These are phyloP conservation scores for Gallinago jamesoni DNA, from an alignment of 2,113 vertebrate species.

Conservation along the genomic window DNA sequence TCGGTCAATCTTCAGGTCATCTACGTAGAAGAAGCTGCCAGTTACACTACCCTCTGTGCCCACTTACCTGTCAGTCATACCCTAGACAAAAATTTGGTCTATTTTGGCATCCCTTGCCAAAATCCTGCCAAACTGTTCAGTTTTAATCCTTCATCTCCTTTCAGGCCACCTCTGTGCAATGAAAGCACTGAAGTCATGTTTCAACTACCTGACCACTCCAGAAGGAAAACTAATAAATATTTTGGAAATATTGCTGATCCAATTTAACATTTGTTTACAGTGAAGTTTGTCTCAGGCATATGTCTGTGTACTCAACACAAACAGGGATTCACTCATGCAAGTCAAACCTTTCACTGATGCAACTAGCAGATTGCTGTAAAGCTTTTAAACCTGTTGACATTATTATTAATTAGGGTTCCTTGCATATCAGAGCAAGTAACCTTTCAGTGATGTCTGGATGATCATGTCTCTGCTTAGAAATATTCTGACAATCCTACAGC, in stretches of 20 bases:
- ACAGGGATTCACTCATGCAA: not conserved
- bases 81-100: not conserved
- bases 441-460: not conserved
- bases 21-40: not conserved
- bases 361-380: not conserved
- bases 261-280: not conserved
- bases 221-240: not conserved
- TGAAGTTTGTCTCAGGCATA: not conserved
- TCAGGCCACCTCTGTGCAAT: not conserved
- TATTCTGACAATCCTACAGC: constrained; percentile 4
- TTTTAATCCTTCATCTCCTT: not conserved
- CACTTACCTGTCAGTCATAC: not conserved
- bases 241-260: not conserved
- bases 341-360: constrained; percentile 11
- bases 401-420: constrained; percentile 14
- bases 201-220: not conserved
- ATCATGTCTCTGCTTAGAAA: not conserved
- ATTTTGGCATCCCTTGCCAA: not conserved
- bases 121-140: not conserved
- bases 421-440: constrained; percentile 13
- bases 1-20: not conserved
- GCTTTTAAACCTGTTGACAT: constrained; percentile 12
- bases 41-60: not conserved
- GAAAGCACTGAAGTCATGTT: not conserved
- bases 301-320: not conserved